These are phyloP conservation scores for Drosophila auraria DNA, from an alignment of 1,140 invertebrate genomes.

Conservation along the genomic window DNA sequence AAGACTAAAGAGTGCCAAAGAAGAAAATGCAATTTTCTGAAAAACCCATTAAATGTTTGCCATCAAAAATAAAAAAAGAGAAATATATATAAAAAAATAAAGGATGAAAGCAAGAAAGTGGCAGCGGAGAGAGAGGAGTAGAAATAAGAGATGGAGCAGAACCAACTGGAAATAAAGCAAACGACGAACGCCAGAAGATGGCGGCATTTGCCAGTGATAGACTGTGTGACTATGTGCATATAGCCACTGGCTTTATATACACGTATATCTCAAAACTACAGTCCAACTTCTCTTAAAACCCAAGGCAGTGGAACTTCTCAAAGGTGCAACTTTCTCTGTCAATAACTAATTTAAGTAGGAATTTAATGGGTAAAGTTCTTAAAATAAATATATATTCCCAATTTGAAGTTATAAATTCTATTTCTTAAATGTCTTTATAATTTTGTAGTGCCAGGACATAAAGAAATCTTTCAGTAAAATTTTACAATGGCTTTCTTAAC, in stretches of 20 bases:
- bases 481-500: too few species aligned
- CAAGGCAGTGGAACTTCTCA: constrained; percentile 8
- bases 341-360: background rate
- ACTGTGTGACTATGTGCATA: constrained; percentile 48
- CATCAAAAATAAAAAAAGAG: constrained; percentile 53
- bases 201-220: constrained; percentile 50
- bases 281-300: constrained; percentile 1
- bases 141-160: constrained; percentile 35
- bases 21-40: constrained; percentile 85
- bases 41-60: constrained; percentile 84
- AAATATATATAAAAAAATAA: constrained; percentile 30
- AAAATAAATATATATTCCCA: background rate
- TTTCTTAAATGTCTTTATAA: background rate
- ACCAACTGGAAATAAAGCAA: constrained; percentile 77
- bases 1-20: constrained; percentile 79
- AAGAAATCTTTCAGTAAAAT: too few species aligned
- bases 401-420: background rate
- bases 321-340: background rate
- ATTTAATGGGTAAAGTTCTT: background rate
- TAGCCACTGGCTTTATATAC: constrained; percentile 36
- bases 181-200: constrained; percentile 62
- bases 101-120: constrained; percentile 39
- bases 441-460: too few species aligned
- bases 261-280: constrained; percentile 17
- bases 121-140: constrained; percentile 7